A percentile compares a stretch with the other conserved stretches of the same genome.
phyloP scores from a whole-genome alignment of 1,140 invertebrate species.

The Ostrea denselamellosa region DNA sequence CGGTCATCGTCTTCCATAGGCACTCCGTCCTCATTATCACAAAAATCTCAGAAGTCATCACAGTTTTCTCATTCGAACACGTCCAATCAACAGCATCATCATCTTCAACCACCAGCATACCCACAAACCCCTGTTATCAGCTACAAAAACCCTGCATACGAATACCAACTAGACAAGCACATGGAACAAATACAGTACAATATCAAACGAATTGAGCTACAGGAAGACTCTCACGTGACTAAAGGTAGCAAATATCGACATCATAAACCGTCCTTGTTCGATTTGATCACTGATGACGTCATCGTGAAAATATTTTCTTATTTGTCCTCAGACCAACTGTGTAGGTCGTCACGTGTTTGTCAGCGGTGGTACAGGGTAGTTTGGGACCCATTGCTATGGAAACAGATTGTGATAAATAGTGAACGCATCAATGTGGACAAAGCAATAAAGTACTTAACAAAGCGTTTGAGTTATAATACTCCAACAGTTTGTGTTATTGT shows the following conservation, averaged over 20 bases:
- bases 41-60: slow-evolving; percentile 48
- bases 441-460: slow-evolving; percentile 82
- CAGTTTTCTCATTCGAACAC: not conserved
- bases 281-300: slow-evolving; percentile 80
- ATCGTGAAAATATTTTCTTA: slow-evolving; percentile 85
- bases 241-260: slow-evolving; percentile 61
- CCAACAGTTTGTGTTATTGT: slow-evolving; percentile 80
- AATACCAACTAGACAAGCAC: slow-evolving; percentile 56
- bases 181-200: slow-evolving; percentile 62
- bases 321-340: slow-evolving; percentile 88
- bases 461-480: slow-evolving; percentile 79
- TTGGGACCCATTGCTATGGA: slow-evolving; percentile 89
- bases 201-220: slow-evolving; percentile 62
- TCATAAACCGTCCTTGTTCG: slow-evolving; percentile 68
- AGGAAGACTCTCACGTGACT: slow-evolving; percentile 60
- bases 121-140: slow-evolving; percentile 49
- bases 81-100: slow-evolving; percentile 1
- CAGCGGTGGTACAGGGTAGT: slow-evolving; percentile 88
- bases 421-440: slow-evolving; percentile 85
- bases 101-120: slow-evolving; percentile 40
- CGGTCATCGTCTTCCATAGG: slow-evolving; percentile 52
- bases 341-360: slow-evolving; percentile 89
- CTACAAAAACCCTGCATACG: slow-evolving; percentile 56
- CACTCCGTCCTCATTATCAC: slow-evolving; percentile 51
- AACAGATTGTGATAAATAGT: slow-evolving; percentile 84